Evolutionary conservation across 2,888 invertebrate genomes (phyloP).

Genomic region (Cheilosia variabilis): DNA sequence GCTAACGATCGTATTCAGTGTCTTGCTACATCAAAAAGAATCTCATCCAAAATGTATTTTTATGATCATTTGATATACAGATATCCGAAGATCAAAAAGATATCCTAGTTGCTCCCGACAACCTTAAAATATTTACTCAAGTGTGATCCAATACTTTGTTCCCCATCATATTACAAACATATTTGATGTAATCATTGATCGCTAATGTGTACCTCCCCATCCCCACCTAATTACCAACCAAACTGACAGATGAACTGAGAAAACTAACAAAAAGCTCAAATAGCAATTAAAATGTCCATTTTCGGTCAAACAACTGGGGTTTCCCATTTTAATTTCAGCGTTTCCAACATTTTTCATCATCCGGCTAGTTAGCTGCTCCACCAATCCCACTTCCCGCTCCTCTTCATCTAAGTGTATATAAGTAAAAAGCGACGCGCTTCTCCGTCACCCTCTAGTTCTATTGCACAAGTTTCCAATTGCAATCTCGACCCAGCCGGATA

Average conservation of each 20-base stretch:
- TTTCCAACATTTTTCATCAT: no score
- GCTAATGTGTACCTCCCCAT: not conserved
- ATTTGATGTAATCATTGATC: not conserved
- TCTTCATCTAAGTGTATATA: constrained; percentile 7
- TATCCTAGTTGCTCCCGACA: not conserved
- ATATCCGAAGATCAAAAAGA: no score
- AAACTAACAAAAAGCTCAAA: not conserved
- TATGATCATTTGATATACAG: no score
- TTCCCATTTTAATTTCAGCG: no score
- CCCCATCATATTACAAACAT: not conserved
- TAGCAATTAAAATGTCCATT: not conserved
- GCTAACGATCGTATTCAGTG: no score
- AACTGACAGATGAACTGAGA: constrained; percentile 1
- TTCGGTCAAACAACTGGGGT: not conserved
- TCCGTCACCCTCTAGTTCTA: constrained; percentile 25
- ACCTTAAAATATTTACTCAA: no score
- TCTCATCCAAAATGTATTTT: no score
- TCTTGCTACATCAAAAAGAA: no score
- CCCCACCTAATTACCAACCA: not conserved
- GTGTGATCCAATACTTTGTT: not conserved
- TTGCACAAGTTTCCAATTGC: not conserved
- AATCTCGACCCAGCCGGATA: constrained; percentile 5
- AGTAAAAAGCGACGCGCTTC: constrained; percentile 32
- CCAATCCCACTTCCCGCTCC: not conserved
- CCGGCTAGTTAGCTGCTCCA: no score